A percentile compares a stretch with the other conserved stretches of the same genome.
Conservation (phyloP, 2,113 vertebrate species). For the Hiodon tergisus region DNA sequence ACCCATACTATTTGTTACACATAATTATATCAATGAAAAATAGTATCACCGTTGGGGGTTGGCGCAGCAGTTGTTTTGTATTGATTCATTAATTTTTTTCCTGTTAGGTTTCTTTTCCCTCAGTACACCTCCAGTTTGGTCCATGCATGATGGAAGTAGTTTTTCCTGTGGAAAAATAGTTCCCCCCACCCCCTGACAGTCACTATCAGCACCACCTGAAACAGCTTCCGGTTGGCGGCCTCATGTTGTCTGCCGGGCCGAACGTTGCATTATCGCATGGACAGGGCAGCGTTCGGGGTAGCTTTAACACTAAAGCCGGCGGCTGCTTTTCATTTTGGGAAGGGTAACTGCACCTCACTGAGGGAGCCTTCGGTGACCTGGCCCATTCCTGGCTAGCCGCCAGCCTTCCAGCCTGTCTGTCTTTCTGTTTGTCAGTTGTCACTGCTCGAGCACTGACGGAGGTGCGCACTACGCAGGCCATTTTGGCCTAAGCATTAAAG, state of each 20-base stretch:
- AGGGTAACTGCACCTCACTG: neutral
- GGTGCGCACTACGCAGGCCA: no score
- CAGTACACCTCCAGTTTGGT: no score
- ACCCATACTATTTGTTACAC: no score
- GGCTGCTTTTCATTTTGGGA: constrained; percentile 11
- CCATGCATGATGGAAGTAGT: no score
- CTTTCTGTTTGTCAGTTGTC: neutral
- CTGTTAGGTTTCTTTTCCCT: no score
- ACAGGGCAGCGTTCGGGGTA: neutral
- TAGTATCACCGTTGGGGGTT: no score
- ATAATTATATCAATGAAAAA: no score
- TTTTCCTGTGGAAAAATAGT: no score
- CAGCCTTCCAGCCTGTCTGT: neutral
- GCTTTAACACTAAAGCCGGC: neutral
- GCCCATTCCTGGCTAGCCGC: neutral
- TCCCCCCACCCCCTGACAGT: neutral
- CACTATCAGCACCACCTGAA: neutral
- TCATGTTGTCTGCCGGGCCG: neutral
- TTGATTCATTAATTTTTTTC: no score
- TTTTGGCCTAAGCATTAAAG: no score
- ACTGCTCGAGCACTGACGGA: no score
- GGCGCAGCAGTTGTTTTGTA: no score
- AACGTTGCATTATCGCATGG: neutral
- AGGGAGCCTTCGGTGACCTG: neutral
- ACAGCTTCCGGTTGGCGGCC: neutral